Conservation (phyloP, 2,888 invertebrate species). For the Nasonovia ribisnigri region DNA sequence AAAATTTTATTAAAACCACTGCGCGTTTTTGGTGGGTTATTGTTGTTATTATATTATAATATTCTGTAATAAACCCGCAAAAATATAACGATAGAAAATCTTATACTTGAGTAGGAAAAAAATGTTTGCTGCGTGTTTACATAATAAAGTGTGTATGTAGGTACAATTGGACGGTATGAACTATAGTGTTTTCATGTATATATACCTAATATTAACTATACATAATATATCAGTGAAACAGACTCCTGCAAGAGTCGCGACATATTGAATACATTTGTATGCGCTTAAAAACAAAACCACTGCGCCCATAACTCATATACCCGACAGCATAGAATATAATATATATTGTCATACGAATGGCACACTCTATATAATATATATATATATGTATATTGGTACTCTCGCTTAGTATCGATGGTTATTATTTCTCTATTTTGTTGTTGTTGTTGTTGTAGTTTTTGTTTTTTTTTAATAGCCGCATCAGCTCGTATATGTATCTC, state of each 20-base stretch:
- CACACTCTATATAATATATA: not conserved
- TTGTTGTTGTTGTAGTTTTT: not conserved
- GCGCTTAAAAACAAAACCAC: not conserved
- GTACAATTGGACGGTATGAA: not conserved
- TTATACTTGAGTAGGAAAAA: not conserved
- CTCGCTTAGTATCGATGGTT: slow-evolving; percentile 18
- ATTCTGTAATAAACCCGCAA: not conserved
- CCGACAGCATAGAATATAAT: not conserved
- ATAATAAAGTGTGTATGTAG: not conserved
- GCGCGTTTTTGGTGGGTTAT: not conserved
- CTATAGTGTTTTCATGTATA: not conserved
- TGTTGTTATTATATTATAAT: not conserved
- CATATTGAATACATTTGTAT: slow-evolving; percentile 34
- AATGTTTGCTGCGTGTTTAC: not conserved
- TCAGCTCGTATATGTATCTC: not conserved
- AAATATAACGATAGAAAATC: not conserved
- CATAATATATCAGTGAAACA: not conserved
- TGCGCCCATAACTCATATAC: slow-evolving; percentile 35
- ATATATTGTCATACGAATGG: slow-evolving; percentile 45
- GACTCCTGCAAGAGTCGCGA: not conserved
- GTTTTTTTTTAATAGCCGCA: slow-evolving; percentile 24
- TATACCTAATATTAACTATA: too few relatives aligned
- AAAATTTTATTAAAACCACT: not conserved
- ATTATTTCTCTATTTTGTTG: not conserved
- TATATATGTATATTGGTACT: not conserved